Evolutionary conservation across 2,888 invertebrate genomes (phyloP).

Genomic region (Trissolcus japonicus): DNA sequence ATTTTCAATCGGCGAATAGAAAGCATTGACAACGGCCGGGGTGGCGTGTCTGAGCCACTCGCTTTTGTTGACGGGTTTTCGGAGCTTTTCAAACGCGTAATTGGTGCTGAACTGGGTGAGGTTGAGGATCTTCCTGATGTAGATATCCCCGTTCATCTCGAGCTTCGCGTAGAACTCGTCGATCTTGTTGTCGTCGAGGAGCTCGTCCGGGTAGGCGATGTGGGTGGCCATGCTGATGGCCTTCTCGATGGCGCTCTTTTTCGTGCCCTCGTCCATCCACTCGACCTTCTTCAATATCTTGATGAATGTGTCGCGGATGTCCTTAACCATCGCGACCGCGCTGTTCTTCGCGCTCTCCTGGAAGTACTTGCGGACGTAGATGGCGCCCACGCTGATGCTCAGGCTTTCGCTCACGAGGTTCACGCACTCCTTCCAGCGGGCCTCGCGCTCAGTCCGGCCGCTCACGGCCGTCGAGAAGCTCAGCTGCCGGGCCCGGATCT

Average conservation of each 20-base stretch:
- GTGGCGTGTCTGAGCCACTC: conserved; percentile 78
- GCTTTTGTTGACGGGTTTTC: conserved; percentile 77
- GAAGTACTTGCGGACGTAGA: conserved; percentile 92
- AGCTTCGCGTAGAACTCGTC: conserved; percentile 84
- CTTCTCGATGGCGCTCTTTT: conserved; percentile 85
- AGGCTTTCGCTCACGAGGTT: conserved; percentile 87
- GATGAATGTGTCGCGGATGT: conserved; percentile 89
- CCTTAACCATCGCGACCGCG: conserved; percentile 91
- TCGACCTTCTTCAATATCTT: conserved; percentile 85
- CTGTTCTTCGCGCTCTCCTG: conserved; percentile 89
- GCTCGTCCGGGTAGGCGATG: conserved; percentile 94
- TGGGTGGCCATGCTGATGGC: conserved; percentile 90
- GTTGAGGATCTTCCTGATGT: conserved; percentile 77
- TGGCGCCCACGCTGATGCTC: conserved; percentile 86
- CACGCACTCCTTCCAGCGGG: conserved; percentile 94
- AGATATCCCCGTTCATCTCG: conserved; percentile 74
- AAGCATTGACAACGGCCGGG: conserved; percentile 79
- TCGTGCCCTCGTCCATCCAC: conserved; percentile 95
- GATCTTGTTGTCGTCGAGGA: conserved; percentile 88
- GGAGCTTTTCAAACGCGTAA: conserved; percentile 77
- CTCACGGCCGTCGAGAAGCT: conserved; percentile 88
- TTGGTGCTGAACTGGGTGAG: conserved; percentile 77
- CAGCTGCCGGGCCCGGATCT: conserved; percentile 86
- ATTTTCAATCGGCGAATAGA: conserved; percentile 78
- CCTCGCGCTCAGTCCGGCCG: conserved; percentile 89